Evolutionary conservation across 1,140 invertebrate genomes (phyloP), one percentile per base, ranked within the genome.

Genomic region (Ostrea denselamellosa): DNA sequence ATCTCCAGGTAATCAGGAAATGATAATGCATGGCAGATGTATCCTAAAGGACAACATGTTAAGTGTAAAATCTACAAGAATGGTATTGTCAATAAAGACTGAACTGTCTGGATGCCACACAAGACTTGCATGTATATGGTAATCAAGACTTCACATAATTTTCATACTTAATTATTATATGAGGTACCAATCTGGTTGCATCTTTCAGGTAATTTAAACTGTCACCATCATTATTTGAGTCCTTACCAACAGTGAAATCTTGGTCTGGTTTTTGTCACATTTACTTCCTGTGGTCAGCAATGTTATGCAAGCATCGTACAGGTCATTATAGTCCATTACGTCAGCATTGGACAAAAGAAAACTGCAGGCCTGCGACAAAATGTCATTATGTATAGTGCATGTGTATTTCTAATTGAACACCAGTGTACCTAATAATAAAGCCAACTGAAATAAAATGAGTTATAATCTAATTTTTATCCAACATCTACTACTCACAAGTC

Each of bases 341-440:
- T 99, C 98, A 0, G 97, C 96, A 2, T 97, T 98, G 54, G 97
- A 97, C 34, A 99, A 95, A 58, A 99, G 97, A 93, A 99, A 99
- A 95, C 98, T 99, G 93, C 98, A 98, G 3, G 98, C 98, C 94
- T 96, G 88, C 86, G 94, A 89, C 9, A 54, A 53, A 77, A 34
- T 77, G 12, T 44, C n/a, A n/a, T 28, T 22, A 77, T 77, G 5
- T 44, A 44, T 5, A 44, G 34, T 44, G 34, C 22, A 81, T 14
- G 12, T 22, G 8, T 34, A 44, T 2, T 81, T 25, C 71, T 81
- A 8, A 5, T 12, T 12, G 8, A 14, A 62, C n/a, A 14, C 10
- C 10, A 7, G 58, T 62, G n/a, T 62, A 19, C 58, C 2, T 62
- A 62, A 19, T 62, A 62, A 19, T 62, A 7, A 62, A 62, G n/a